A percentile compares a stretch with the other conserved stretches of the same genome.
Conservation (phyloP, 2,113 vertebrate genomes). For the Callorhinus ursinus region DNA sequence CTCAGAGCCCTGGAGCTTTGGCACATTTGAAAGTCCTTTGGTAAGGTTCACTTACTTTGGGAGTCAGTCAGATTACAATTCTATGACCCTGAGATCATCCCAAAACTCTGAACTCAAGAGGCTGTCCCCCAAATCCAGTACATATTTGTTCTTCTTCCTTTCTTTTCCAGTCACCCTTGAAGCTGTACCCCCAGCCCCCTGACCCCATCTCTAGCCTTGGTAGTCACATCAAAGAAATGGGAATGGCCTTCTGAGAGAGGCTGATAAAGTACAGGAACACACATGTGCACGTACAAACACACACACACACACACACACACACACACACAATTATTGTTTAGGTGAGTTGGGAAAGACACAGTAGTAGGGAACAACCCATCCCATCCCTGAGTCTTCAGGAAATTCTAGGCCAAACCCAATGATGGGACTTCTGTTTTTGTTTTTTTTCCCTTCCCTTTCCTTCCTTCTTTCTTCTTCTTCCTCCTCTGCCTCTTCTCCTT, state of each 20-base stretch:
- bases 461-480: not conserved
- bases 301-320: not conserved
- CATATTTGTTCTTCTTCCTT: not conserved
- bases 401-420: not conserved
- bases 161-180: not conserved
- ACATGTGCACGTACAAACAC: fast-evolving
- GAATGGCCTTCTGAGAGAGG: not conserved
- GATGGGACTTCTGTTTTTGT: not conserved
- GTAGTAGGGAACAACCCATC: not conserved
- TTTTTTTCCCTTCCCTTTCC: not conserved
- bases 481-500: not conserved
- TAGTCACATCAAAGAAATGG: not conserved
- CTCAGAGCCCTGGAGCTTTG: not conserved
- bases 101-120: conserved; percentile 44
- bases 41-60: not conserved
- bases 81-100: conserved; percentile 29
- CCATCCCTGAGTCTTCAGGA: not conserved
- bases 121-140: not conserved
- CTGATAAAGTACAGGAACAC: not conserved
- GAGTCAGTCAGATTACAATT: not conserved
- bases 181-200: not conserved
- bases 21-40: not conserved
- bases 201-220: not conserved
- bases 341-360: not conserved
- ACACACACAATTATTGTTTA: not conserved